Base-by-base conservation (phyloP, 2,888 invertebrate species). In the Lasioglossum oenotherae region DNA sequence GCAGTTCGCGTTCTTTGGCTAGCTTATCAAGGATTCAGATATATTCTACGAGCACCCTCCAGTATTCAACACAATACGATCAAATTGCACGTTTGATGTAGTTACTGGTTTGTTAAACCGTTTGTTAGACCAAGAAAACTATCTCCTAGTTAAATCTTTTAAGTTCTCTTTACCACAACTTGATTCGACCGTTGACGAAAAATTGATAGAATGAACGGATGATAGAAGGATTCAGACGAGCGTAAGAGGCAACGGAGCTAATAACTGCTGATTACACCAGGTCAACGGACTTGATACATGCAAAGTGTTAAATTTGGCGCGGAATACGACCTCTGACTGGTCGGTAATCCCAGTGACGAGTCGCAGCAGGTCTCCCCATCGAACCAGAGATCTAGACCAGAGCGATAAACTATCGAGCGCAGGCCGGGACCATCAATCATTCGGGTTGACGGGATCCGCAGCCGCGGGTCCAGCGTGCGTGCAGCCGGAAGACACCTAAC, bases 331-430 rank as follows among this genome's bases (percentile, higher is more conserved):
- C 38, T 69, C 23, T 67, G 35, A 67, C 35, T 31, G 31, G 19
- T 10, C 38, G 35, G n/a, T 69, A 44, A 78, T 46, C 27, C 71
- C 19, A 23, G 31, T 31, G 35, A 67, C 35, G 60, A 60, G 71
- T 35, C 23, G 31, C 27, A 35, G 31, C 38, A 31, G 60, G 35
- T 38, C 35, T 53, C 23, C 74, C 49, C 74, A 53, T 38, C n/a
- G 27, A 57, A n/a, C 4, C 41, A 19, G 23, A 53, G 23, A 44
- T 27, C 71, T 19, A 41, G 64, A 74, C 76, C 76, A 60, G 60
- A 46, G 73, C 83, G 83, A 82, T 84, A 84, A 78, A 84, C 78
- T 46, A 82, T 74, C 78, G 78, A 74, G 64, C 83, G 35, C 69
- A 53, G 57, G 73, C 57, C 44, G 38, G 78, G 46, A 35, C 74